phyloP scores from a whole-genome alignment of 2,113 vertebrate species.

The Fulmarus glacialis region DNA sequence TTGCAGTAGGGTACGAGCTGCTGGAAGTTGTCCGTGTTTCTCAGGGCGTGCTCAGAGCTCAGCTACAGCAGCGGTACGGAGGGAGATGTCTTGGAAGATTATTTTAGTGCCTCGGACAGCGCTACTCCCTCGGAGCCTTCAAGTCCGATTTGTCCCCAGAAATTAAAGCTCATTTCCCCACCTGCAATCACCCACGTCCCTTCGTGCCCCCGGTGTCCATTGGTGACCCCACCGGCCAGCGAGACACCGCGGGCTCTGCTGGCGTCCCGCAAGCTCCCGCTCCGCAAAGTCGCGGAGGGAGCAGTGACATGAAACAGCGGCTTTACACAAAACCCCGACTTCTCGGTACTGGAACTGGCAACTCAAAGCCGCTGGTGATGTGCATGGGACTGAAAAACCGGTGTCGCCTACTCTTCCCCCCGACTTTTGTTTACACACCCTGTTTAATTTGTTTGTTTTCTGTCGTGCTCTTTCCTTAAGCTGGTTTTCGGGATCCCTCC shows the following conservation, averaged over 20 bases:
- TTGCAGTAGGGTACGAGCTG: not conserved
- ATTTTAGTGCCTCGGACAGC: not conserved
- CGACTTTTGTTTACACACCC: not conserved
- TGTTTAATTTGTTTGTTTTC: slow-evolving; percentile 6
- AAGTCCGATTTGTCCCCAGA: not conserved
- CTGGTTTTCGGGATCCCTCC: not conserved
- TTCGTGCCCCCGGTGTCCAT: not conserved
- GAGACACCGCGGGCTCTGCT: not conserved
- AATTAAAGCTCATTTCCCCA: not conserved
- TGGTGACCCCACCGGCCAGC: not conserved
- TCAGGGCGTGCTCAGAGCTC: not conserved
- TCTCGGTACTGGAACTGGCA: not conserved
- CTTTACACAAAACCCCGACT: not conserved
- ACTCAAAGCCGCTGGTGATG: not conserved
- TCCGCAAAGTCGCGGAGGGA: not conserved
- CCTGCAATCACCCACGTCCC: too few relatives aligned
- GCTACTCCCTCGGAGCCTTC: not conserved
- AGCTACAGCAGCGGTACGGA: accelerated
- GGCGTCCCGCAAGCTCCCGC: not conserved
- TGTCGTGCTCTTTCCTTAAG: not conserved
- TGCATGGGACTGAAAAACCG: not conserved
- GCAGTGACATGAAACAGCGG: not conserved
- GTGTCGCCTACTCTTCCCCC: not conserved
- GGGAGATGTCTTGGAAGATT: not conserved
- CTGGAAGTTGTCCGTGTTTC: not conserved